Conservation (phyloP, 2,113 vertebrate genomes). For the Cettia cetti region DNA sequence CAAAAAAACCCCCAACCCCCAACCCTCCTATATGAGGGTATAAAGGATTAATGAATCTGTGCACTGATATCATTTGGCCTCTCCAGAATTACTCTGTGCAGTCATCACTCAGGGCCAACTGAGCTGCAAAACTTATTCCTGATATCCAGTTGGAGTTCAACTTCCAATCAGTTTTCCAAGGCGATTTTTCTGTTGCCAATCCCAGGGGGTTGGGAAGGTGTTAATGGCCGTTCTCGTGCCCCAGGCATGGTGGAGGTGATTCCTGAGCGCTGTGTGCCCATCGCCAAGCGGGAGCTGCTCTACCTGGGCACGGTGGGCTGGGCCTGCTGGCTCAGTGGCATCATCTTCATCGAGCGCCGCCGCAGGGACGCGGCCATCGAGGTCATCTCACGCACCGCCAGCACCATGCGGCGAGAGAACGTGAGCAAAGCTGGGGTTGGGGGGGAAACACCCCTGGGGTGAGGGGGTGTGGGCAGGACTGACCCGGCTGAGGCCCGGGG, state of each 20-base stretch:
- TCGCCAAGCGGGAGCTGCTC: constrained; percentile 77
- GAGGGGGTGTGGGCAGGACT: background rate
- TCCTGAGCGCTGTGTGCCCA: constrained; percentile 74
- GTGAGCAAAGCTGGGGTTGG: background rate
- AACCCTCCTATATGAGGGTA: too few species aligned
- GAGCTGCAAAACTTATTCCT: background rate
- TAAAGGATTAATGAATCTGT: background rate
- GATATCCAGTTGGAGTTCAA: background rate
- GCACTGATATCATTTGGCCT: background rate
- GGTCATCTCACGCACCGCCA: constrained; percentile 69
- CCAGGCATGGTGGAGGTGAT: constrained; percentile 77
- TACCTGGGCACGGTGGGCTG: constrained; percentile 75
- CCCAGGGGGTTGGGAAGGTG: fast-evolving
- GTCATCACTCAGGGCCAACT: background rate
- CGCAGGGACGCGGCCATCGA: constrained; percentile 70
- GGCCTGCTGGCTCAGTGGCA: constrained; percentile 76
- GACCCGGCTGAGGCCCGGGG: fast-evolving
- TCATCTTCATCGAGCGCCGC: constrained; percentile 79
- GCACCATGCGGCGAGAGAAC: constrained; percentile 65
- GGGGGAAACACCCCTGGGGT: fast-evolving
- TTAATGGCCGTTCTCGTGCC: background rate
- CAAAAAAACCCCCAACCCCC: background rate
- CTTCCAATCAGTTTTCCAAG: too few species aligned
- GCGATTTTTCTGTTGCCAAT: background rate
- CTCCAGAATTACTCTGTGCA: background rate